Evolutionary conservation across 2,888 invertebrate species (phyloP).

Genomic region (Pseudococcus longispinus): DNA sequence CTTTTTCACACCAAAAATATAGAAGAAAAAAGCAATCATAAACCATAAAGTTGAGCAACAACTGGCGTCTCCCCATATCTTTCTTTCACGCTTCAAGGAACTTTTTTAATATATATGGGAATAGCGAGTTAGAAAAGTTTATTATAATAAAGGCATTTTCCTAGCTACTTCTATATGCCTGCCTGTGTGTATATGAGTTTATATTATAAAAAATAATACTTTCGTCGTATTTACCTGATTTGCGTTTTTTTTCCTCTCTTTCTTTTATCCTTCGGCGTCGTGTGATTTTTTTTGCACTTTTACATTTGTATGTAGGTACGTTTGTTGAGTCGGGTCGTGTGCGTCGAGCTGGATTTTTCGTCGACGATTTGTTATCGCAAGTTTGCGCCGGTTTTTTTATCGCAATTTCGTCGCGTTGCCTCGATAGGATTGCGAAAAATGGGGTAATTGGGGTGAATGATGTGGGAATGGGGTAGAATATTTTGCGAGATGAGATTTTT

Average conservation of each 20-base stretch:
- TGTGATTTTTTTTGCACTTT: no score
- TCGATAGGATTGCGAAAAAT: not conserved
- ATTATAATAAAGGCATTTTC: conserved; percentile 55
- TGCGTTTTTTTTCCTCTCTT: not conserved
- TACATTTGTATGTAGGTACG: no score
- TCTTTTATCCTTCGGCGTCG: not conserved
- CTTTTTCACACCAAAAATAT: conserved; percentile 43
- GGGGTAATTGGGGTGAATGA: not conserved
- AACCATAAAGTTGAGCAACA: conserved; percentile 56
- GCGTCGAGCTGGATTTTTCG: not conserved
- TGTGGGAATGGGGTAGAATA: not conserved
- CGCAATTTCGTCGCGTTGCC: not conserved
- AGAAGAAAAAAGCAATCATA: conserved; percentile 54
- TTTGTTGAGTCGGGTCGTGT: not conserved
- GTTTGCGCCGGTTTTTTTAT: not conserved
- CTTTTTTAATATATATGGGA: conserved; percentile 56
- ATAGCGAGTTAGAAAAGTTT: conserved; percentile 55
- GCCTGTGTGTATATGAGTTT: conserved; percentile 34
- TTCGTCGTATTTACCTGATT: conserved; percentile 33
- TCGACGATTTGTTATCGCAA: not conserved
- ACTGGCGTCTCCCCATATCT: conserved; percentile 56
- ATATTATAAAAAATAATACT: conserved; percentile 25
- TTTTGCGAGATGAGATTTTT: no score
- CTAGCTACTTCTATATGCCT: conserved; percentile 30
- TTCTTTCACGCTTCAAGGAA: conserved; percentile 56